Evolutionary conservation across 2,888 invertebrate species (phyloP).

Genomic region (Molorchus minor): DNA sequence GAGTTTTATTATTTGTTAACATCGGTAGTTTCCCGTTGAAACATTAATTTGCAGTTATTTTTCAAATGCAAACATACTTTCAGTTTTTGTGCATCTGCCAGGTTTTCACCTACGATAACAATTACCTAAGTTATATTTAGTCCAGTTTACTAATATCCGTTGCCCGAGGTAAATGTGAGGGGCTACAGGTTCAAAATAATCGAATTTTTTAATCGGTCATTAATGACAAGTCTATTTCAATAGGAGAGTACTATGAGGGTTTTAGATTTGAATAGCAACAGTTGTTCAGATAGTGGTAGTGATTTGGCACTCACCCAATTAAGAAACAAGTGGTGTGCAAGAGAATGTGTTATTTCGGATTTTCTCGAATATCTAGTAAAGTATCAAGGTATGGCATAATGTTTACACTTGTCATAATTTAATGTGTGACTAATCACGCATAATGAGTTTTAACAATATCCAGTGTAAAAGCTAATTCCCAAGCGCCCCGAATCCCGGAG

Average conservation of each 20-base stretch:
- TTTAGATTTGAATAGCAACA: conserved; percentile 22
- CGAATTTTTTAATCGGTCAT: neutral
- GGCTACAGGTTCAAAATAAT: neutral
- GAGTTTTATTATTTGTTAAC: no score
- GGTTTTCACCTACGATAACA: conserved; percentile 42
- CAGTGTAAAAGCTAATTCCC: no score
- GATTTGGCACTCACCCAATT: conserved; percentile 48
- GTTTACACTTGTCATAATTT: no score
- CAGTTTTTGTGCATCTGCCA: conserved; percentile 37
- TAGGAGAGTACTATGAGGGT: conserved; percentile 30
- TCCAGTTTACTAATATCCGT: conserved; percentile 37
- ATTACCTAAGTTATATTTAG: conserved; percentile 38
- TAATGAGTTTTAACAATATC: no score
- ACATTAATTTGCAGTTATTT: neutral
- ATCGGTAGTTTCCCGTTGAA: no score
- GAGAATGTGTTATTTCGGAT: conserved; percentile 60
- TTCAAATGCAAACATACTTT: conserved; percentile 6
- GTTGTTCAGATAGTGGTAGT: conserved; percentile 22
- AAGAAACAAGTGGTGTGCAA: conserved; percentile 53
- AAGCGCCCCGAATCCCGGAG: no score
- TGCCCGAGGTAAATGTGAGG: conserved; percentile 21
- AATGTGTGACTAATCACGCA: no score
- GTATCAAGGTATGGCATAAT: conserved; percentile 62
- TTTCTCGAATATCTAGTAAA: conserved; percentile 64
- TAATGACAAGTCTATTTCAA: no score